Percentiles rank a stretch among this genome's conserved stretches.
These are phyloP conservation scores for Nomada goodeniana DNA, from an alignment of 2,888 invertebrate species.

Conservation along the genomic window DNA sequence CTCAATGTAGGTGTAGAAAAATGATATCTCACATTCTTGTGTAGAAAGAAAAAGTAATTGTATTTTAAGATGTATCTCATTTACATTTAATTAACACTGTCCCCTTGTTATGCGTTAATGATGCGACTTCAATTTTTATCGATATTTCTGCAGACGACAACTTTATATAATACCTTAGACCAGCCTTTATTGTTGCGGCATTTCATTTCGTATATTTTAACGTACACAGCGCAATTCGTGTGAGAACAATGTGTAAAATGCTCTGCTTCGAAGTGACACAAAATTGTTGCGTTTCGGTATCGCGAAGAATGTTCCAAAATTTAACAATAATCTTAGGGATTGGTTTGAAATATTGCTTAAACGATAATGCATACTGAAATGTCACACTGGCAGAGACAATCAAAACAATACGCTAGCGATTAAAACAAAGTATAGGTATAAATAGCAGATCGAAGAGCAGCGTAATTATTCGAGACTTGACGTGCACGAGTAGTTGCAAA, in stretches of 20 bases:
- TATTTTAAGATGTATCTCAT: constrained; percentile 47
- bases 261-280: constrained; percentile 52
- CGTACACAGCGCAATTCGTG: background rate
- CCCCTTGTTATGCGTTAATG: constrained; percentile 38
- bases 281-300: constrained; percentile 11
- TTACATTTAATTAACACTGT: constrained; percentile 39
- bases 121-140: constrained; percentile 30
- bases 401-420: constrained; percentile 29
- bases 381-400: constrained; percentile 69
- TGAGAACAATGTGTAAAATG: constrained; percentile 3
- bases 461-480: constrained; percentile 16
- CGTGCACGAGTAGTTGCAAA: constrained; percentile 26
- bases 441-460: constrained; percentile 19
- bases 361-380: constrained; percentile 39
- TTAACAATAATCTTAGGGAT: constrained; percentile 11
- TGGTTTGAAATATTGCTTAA: background rate
- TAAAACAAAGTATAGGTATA: constrained; percentile 32
- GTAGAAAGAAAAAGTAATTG: constrained; percentile 35
- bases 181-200: constrained; percentile 35
- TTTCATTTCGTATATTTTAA: constrained; percentile 35
- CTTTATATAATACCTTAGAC: constrained; percentile 18
- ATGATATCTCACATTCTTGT: constrained; percentile 40
- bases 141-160: constrained; percentile 24
- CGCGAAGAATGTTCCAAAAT: background rate
- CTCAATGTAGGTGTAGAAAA: constrained; percentile 37